Percentiles rank a stretch among this genome's conserved stretches.
Conservation (phyloP, 2,888 invertebrate species). For the Antitype chi region DNA sequence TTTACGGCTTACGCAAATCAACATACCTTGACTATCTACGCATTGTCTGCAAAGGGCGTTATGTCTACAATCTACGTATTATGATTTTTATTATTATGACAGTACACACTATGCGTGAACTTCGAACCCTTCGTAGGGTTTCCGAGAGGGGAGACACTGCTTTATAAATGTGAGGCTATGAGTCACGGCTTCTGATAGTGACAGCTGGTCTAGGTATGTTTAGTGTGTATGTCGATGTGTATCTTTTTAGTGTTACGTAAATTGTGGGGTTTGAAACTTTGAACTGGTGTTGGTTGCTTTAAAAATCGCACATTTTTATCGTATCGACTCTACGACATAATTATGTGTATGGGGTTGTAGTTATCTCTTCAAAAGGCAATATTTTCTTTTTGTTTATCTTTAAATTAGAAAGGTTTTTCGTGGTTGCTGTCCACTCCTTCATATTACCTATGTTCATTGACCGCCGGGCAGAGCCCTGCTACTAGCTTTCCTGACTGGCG, state of each 20-base stretch:
- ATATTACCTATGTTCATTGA: background rate
- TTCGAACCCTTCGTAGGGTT: slow-evolving; percentile 67
- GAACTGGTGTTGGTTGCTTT: slow-evolving; percentile 4
- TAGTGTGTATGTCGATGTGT: slow-evolving; percentile 28
- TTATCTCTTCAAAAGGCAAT: background rate
- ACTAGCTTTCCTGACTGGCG: too few relatives aligned
- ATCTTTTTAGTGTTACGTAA: slow-evolving; percentile 27
- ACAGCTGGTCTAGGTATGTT: slow-evolving; percentile 55
- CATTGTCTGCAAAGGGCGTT: slow-evolving; percentile 42
- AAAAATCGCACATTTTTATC: slow-evolving; percentile 11
- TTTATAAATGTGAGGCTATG: slow-evolving; percentile 56
- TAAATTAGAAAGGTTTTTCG: background rate
- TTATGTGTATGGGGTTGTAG: background rate
- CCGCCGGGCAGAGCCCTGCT: too few relatives aligned
- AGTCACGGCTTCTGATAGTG: slow-evolving; percentile 52
- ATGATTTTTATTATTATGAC: slow-evolving; percentile 44
- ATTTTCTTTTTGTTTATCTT: background rate
- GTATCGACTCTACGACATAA: background rate
- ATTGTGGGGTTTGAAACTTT: background rate
- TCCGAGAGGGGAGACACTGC: slow-evolving; percentile 62
- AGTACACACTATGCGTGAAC: slow-evolving; percentile 55
- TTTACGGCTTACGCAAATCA: slow-evolving; percentile 19
- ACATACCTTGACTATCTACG: slow-evolving; percentile 16
- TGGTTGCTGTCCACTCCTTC: background rate
- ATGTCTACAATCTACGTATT: slow-evolving; percentile 28